Percentiles rank a stretch among this genome's conserved stretches.
Conservation (phyloP, 2,113 vertebrate species). For the Eonycteris spelaea region DNA sequence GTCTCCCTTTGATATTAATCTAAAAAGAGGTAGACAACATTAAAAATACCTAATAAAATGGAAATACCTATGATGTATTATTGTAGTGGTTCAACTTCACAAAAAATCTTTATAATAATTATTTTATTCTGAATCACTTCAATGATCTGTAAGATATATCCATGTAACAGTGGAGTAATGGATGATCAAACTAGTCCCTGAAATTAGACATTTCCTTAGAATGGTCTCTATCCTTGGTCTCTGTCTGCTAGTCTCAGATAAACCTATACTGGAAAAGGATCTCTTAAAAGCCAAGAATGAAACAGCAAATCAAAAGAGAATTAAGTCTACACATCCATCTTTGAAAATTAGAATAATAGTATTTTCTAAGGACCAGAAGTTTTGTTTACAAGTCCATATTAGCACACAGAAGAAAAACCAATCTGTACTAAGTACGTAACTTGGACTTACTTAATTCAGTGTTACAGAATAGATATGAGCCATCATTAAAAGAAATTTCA, state of each 20-base stretch:
- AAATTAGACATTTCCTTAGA: not conserved
- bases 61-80: not conserved
- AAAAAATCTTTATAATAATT: not conserved
- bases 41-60: constrained; percentile 11
- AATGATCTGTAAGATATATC: not conserved
- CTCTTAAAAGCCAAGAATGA: constrained; percentile 21
- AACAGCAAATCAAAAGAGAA: not conserved
- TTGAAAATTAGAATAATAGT: constrained; percentile 12
- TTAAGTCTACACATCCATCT: not conserved
- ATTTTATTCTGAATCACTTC: constrained; percentile 9
- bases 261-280: not conserved
- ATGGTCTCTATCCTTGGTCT: not conserved
- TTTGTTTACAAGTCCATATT: constrained; percentile 24
- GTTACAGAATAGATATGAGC: not conserved
- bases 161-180: not conserved
- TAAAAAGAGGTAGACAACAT: not conserved
- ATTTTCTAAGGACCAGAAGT: constrained; percentile 9
- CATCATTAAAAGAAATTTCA: constrained; percentile 7
- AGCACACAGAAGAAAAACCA: not conserved
- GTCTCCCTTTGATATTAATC: not conserved
- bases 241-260: not conserved
- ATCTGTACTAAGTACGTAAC: not conserved
- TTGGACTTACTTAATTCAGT: not conserved
- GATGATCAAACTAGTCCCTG: not conserved
- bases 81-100: not conserved